These are phyloP conservation scores for Triplophysa siluroides DNA, from an alignment of 2,113 vertebrate genomes.

Conservation along the genomic window DNA sequence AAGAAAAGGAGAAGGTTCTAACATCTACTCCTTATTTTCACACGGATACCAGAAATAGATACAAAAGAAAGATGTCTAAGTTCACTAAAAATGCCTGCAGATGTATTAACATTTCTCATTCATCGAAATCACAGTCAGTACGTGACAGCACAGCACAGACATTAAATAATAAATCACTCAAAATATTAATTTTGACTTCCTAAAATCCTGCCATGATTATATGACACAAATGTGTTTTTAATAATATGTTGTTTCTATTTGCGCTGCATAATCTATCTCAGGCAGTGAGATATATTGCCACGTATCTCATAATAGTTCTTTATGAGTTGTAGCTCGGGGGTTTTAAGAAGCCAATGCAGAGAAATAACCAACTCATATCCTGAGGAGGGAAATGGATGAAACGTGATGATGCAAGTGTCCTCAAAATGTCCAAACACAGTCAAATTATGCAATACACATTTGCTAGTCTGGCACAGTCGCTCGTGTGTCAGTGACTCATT, in stretches of 20 bases:
- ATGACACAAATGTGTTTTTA: no score
- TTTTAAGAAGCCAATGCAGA: not conserved
- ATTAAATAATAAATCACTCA: no score
- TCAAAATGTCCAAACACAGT: not conserved
- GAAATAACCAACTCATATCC: conserved; percentile 17
- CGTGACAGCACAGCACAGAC: no score
- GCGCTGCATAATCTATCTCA: not conserved
- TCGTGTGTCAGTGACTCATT: not conserved
- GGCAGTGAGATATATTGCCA: not conserved
- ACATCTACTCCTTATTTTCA: no score
- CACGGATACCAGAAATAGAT: no score
- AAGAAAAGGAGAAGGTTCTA: no score
- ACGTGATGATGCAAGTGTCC: not conserved
- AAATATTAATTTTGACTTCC: no score
- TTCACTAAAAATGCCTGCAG: no score
- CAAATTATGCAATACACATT: conserved; percentile 12
- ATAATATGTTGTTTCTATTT: not conserved
- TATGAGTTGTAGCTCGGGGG: not conserved
- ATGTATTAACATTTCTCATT: no score
- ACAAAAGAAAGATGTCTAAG: no score
- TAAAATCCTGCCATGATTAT: not conserved
- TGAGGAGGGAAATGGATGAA: not conserved
- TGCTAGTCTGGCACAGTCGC: not conserved
- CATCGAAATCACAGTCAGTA: no score
- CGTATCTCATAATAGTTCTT: not conserved